Base-by-base conservation (phyloP, 2,113 vertebrate species). In the Enhydra lutris region DNA sequence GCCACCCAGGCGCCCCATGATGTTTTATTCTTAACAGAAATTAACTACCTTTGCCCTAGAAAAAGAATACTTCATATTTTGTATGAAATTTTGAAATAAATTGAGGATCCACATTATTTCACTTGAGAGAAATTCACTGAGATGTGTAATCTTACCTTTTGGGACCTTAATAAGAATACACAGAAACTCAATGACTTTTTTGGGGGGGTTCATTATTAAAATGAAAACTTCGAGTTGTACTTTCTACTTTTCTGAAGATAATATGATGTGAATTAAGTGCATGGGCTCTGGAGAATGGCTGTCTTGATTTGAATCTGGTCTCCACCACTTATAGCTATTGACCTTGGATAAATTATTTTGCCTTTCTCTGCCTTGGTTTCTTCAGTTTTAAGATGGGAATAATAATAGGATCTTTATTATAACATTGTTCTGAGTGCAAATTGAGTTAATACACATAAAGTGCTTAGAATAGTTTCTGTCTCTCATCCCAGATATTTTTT, bases 51-150 rank as follows among this genome's bases (percentile, higher is more conserved):
- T 89, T 85, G 94, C 50, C 78, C 45, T 88, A 79, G 69, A 78
- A 91, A 89, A 95, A 93, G 55, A 88, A 91, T 55, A 26, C 29
- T 59, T 92, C 4, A 63, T 73, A 71, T 89, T 94, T 96, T 87
- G 23, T 42, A 89, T 13, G 92, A 89, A 88, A 88, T 80, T 86
- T 73, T 97, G 78, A 85, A 85, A 89, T 94, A 36, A 86, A 73
- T 94, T 86, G 67, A 94, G 39, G 63, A 55, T 26, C 42, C 73
- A n/a, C 17, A 34, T 96, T 93, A 50, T 94, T 97, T 93, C 15
- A 79, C 55, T 74, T 89, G 71, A 91, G 52, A 86, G 50, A 91
- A 95, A 89, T 67, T 13, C 47, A 69, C 21, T 82, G 71, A 92
- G 92, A 92, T 91, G 50, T 94, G 20, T 96, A 63, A 88, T 69